Base-by-base conservation (phyloP, 2,113 vertebrate genomes). In the Dunckerocampus dactyliophorus region DNA sequence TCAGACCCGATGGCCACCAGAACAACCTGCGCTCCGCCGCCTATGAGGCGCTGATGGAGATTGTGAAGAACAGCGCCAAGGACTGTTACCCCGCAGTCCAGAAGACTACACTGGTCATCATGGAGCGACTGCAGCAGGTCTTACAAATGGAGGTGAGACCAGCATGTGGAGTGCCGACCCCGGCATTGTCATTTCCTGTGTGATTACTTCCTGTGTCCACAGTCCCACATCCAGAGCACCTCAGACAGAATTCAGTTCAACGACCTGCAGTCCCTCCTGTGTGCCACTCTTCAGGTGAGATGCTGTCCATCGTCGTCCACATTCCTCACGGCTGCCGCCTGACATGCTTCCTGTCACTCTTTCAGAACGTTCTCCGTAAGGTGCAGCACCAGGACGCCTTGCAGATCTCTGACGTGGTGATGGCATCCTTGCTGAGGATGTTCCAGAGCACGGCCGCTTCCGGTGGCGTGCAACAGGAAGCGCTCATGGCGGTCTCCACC, bases 161-260 rank as follows among this genome's bases (percentile, higher is more conserved):
- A 6, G 9, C 8, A 11, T 17, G 37, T 43, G 9, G 21, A 19
- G 12, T 2, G n/a, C 12, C 19, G 5, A 12, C 4, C 13, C 19
- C 1, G 12, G 17, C 21, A 15, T 6, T 22, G 54, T 20, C 17
- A 7, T 28, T 50, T 45, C 24, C 45, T 50, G 49, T 43, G 20
- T 55, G 47, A 20, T 22, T 1, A 58, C 48, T 57, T 60, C 61
- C 47, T 77, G 28, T 72, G 2, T 51, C 28, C 47, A 20, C 89
- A 98, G 97, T 99, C 97, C 57, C 95, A 98, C 76, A 98, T 99
- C 82, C 97, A 98, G 90, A 99, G 96, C 86, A 98, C 96, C 4
- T 98, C 96, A 0, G 97, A 99, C 86, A 89, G 97, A 62, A 98
- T 99, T 90, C 96, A 98, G 88, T 99, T 97, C 87, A 99, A 99